Evolutionary conservation across 23 tunicate genomes (phyloP), one percentile per base, ranked within the genome.

Genomic region (Corella eumyota): DNA sequence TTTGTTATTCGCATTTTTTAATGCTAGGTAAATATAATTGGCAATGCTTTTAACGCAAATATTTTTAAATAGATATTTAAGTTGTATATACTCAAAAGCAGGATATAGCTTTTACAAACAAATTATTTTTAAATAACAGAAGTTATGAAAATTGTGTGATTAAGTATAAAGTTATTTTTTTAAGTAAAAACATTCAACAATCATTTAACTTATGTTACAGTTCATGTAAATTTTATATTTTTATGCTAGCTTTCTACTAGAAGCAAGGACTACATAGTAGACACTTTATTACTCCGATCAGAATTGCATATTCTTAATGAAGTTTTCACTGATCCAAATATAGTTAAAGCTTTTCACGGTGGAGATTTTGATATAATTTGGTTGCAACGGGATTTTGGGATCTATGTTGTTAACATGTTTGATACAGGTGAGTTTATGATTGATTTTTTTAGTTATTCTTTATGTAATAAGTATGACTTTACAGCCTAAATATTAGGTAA

Each of bases 341-440:
- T 93, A 7, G 90, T 93, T 15, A 93, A 93, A 56, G 90, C 85
- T 2, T 78, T 93, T 35, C 99, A 93, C 36, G 99, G 99, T 19
- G 90, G 85, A 13, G 79, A 84, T 55, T 68, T 64, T 11, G 99
- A 93, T 67, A 58, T 93, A 7, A 28, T 69, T 20, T 93, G 99
- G 99, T 55, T 93, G 58, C 99, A 93, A 52, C 69, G 90, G 17
- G 94, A 84, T 50, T 85, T 93, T 52, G 99, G 95, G 15, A 47
- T 93, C 30, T 93, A 93, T 48, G 78, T 93, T 33, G 99, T 93
- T 17, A 93, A 93, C 45, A 73, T 93, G 78, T 93, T 93, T 35
- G 99, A 93, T 60, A 93, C 99, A 20, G 76, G 82, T 74, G 32
- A 56, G 48, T 48, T 7, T 9, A 9, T 32, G 20, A 7, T 13